Conservation (phyloP, 2,797 vertebrate species). For the Potorous gilbertii region DNA sequence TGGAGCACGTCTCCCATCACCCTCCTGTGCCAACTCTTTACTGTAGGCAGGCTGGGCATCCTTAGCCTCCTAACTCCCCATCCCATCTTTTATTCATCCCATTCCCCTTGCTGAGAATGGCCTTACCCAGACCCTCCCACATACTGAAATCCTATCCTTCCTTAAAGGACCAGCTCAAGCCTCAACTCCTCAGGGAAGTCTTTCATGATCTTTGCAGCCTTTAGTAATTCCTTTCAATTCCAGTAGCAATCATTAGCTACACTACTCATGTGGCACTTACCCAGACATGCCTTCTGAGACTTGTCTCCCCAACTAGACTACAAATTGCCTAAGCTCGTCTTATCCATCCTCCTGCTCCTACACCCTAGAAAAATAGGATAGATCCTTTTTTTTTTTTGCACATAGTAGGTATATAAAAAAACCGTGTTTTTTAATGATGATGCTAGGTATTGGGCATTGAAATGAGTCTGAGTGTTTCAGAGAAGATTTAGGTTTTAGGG, state of each 20-base stretch:
- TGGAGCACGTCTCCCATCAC: background rate
- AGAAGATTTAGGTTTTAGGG: conserved; percentile 11
- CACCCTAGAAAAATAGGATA: background rate
- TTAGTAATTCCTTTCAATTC: background rate
- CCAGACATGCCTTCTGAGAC: background rate
- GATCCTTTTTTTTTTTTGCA: conserved; percentile 17
- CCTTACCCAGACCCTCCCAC: background rate
- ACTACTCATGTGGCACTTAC: conserved; percentile 9
- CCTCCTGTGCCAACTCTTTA: background rate
- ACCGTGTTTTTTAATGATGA: conserved; percentile 2
- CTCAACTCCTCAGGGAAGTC: conserved; percentile 24
- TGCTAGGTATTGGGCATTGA: background rate
- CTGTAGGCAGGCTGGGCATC: background rate
- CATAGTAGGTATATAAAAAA: background rate
- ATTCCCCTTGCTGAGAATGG: background rate
- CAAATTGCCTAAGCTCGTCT: conserved; percentile 11
- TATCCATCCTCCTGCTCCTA: background rate
- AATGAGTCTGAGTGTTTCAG: background rate
- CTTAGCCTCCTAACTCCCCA: background rate
- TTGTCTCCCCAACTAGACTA: conserved; percentile 13
- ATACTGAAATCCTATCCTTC: conserved; percentile 4
- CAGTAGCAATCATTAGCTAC: background rate
- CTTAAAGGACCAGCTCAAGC: background rate
- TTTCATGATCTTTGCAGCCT: background rate
- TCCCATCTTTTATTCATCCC: background rate